Conservation (phyloP, 1,140 invertebrate species). For the Penaeus vannamei region DNA sequence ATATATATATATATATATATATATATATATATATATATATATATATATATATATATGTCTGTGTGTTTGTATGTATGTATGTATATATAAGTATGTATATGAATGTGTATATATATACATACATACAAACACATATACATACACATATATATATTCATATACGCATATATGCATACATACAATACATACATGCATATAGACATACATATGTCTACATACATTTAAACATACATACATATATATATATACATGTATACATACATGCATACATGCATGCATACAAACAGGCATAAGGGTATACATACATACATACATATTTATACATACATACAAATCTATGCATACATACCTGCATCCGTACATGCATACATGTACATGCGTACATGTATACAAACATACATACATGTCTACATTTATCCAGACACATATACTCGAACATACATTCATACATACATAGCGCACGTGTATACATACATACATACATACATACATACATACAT, state of each 20-base stretch:
- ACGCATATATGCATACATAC: neutral
- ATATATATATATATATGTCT: conserved; percentile 26
- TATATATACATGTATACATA: neutral
- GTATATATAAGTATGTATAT: conserved; percentile 13
- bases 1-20: conserved; percentile 28
- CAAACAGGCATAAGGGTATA: too few relatives aligned
- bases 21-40: conserved; percentile 31
- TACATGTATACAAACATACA: too few relatives aligned
- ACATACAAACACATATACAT: conserved; percentile 9
- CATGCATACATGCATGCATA: neutral
- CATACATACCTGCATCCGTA: too few relatives aligned
- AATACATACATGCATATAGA: neutral
- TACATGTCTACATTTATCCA: too few relatives aligned
- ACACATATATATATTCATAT: conserved; percentile 18
- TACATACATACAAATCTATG: too few relatives aligned
- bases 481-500: too few relatives aligned
- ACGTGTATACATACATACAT: too few relatives aligned
- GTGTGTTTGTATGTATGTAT: conserved; percentile 2
- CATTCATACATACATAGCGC: too few relatives aligned
- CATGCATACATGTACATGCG: too few relatives aligned
- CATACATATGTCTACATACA: neutral
- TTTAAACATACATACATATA: too few relatives aligned
- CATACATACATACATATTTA: too few relatives aligned
- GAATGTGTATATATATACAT: neutral
- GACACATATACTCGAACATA: too few relatives aligned